A percentile compares a stretch with the other conserved stretches of the same genome.
These are phyloP conservation scores for Tetramorium bicarinatum DNA, from an alignment of 2,888 invertebrate species.

Conservation along the genomic window DNA sequence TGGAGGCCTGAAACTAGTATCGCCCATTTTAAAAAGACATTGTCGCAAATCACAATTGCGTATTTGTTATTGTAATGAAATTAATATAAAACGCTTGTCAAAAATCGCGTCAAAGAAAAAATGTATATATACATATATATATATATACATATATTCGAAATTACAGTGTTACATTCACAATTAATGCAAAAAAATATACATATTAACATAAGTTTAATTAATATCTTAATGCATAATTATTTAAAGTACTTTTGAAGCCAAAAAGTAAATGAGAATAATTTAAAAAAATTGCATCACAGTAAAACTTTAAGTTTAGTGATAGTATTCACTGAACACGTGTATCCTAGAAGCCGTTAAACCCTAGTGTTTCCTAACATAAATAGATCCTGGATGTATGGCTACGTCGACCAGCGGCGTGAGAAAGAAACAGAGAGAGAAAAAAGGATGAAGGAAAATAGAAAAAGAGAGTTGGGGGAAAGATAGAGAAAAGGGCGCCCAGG, in stretches of 20 bases:
- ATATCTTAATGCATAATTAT: conserved; percentile 2
- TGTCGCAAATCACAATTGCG: neutral
- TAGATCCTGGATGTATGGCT: conserved; percentile 53
- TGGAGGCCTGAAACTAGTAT: conserved; percentile 11
- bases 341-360: conserved; percentile 51
- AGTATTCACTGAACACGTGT: conserved; percentile 18
- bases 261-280: neutral
- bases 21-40: neutral
- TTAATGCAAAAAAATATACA: neutral
- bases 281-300: conserved; percentile 9
- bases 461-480: neutral
- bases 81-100: neutral
- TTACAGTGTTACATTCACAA: neutral
- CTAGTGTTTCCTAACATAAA: conserved; percentile 16
- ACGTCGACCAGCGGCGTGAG: conserved; percentile 59
- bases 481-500: conserved; percentile 18
- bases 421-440: conserved; percentile 29
- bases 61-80: neutral
- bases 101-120: neutral
- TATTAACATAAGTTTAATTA: neutral
- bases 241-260: neutral
- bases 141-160: neutral
- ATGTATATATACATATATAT: neutral
- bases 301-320: conserved; percentile 12
- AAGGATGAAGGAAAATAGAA: neutral